Evolutionary conservation across 1,140 invertebrate species (phyloP).

Genomic region (Hyposmocoma kahamanoa): DNA sequence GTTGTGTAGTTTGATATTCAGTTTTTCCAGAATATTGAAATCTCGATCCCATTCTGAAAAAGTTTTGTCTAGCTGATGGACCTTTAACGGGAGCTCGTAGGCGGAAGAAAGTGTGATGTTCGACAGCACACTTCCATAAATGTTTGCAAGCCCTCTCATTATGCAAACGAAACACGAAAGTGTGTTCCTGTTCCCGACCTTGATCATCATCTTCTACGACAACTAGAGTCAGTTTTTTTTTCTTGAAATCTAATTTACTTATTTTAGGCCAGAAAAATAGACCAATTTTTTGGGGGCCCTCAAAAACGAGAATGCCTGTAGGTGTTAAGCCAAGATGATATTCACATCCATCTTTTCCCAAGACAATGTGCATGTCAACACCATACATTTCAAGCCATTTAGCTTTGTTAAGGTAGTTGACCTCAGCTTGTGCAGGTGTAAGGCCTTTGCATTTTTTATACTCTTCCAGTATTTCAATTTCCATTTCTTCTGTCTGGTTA

Average conservation of each 20-base stretch:
- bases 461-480: constrained; percentile 92
- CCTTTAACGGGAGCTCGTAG: constrained; percentile 92
- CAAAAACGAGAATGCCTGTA: constrained; percentile 97
- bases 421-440: constrained; percentile 93
- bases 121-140: constrained; percentile 99
- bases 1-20: constrained; percentile 95
- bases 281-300: constrained; percentile 96
- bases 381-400: constrained; percentile 99
- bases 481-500: constrained; percentile 94
- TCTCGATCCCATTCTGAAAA: constrained; percentile 96
- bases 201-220: constrained; percentile 98
- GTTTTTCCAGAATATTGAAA: constrained; percentile 96
- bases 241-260: constrained; percentile 94
- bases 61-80: constrained; percentile 92
- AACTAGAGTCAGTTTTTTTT: constrained; percentile 95
- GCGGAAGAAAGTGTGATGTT: constrained; percentile 99
- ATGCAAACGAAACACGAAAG: constrained; percentile 90
- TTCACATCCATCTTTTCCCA: constrained; percentile 96
- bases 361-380: constrained; percentile 95
- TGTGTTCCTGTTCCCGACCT: constrained; percentile 93
- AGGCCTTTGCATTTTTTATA: constrained; percentile 89
- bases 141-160: constrained; percentile 99
- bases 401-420: constrained; percentile 94
- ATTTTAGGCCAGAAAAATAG: constrained; percentile 99
- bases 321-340: constrained; percentile 98